Base-by-base conservation (phyloP, 2,888 invertebrate genomes). In the Hypomecis punctinalis region DNA sequence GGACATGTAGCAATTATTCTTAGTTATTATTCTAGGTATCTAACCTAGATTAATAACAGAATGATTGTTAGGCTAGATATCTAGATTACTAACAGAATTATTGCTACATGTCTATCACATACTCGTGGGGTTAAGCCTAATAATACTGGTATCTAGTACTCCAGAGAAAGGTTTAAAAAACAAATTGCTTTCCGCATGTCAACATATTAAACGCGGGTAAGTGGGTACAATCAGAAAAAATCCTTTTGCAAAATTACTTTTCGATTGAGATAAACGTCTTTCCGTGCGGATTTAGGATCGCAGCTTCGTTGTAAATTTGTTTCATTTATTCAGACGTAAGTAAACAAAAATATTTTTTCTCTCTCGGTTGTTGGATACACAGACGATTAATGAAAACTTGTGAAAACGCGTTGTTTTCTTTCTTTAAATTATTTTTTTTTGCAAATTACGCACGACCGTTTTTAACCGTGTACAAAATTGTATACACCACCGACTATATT, bases 111-210 rank as follows among this genome's bases (percentile, higher is more conserved):
- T n/a, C n/a, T n/a, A n/a, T n/a, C n/a, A n/a, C n/a, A 23, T 7
- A 40, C 23, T 23, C 1, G 23, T 23, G 3, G 23, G 23, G 23
- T 23, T 23, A 3, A 23, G 3, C 23, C 3, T 23, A 23, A 23
- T 23, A 23, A 23, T 23, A 23, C 3, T 23, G 1, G 23, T 23
- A 45, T 36, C 47, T 36, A 5, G 35, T 23, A 47, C 6, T 33
- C 42, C 11, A 53, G 45, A 48, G 67, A 75, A 68, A 67, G 61
- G 73, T 73, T 75, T 74, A 71, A 71, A 70, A 73, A 76, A 72
- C 70, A 74, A 76, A 76, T 76, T 73, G 72, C 68, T 77, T 76
- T 73, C 65, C 62, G 71, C 72, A 63, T 69, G 61, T 70, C 69
- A 65, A 57, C 63, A 63, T 63, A 67, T 63, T 73, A 71, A 72